Evolutionary conservation across 2,888 invertebrate species (phyloP), one percentile per base, ranked within the genome.

Genomic region (Gastrophysa polygoni): DNA sequence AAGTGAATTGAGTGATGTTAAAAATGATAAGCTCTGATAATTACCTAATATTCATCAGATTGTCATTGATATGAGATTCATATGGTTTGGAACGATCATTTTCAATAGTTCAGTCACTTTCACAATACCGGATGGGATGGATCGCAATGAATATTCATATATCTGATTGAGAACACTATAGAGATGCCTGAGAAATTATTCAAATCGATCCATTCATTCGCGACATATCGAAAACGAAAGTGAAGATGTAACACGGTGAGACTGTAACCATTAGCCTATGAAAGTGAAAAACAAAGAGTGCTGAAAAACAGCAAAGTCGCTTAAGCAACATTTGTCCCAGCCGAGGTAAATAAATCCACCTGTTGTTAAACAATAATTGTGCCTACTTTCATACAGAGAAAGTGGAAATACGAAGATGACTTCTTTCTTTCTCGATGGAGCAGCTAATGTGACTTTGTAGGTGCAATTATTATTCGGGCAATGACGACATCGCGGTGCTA

Each of bases 401-500:
- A 38, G 38, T 38, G 38, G 14, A 14, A 38, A 38, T 38, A 11
- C n/a, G 14, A 14, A 38, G 38, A 8, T 3, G 38, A 14, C 14
- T 38, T 32, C 32, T 38, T 50, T 50, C 32, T 43, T 54, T 43
- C 43, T 43, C 43, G 43, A 54, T 17, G 34, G 44, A 43, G 24
- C 54, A 28, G 44, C 44, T 24, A 38, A 51, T 51, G n/a, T n/a
- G 32, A 29, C 43, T 54, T 2, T 7, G 14, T 38, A n/a, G n/a
- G 24, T 54, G 54, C 38, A 38, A 32, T 32, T 32, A 32, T 11
- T 32, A 32, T 32, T 11, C 10, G 7, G 24, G 7, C 24, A 24
- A 54, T 54, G 43, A 54, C 54, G 28, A 82, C 81, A 77, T 91
- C 91, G 72, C 89, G 90, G 11, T 88, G 85, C 61, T 85, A 85